These are phyloP conservation scores for Leptosomus discolor DNA, from an alignment of 2,113 vertebrate genomes.

Conservation along the genomic window DNA sequence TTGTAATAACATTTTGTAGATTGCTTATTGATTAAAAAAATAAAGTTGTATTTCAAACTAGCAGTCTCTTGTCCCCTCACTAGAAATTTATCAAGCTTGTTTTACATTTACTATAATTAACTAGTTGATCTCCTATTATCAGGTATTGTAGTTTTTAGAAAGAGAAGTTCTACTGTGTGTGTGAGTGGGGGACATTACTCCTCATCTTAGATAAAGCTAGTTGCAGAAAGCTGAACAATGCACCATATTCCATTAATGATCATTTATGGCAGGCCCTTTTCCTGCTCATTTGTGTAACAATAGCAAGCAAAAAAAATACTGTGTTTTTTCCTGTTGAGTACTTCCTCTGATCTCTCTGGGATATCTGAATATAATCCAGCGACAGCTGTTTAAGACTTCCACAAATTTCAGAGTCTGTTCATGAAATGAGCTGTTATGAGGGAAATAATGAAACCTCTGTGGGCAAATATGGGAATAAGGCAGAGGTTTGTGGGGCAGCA, in stretches of 20 bases:
- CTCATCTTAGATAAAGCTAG: background rate
- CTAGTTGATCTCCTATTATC: background rate
- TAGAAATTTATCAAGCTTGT: background rate
- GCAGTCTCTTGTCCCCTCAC: constrained; percentile 1
- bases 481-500: background rate
- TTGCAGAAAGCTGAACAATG: background rate
- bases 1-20: constrained; percentile 76
- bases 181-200: background rate
- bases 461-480: background rate
- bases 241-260: background rate
- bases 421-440: background rate
- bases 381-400: background rate
- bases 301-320: background rate
- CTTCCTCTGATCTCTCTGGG: background rate
- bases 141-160: background rate
- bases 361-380: background rate
- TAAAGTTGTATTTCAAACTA: constrained; percentile 75
- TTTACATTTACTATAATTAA: background rate
- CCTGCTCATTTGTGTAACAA: background rate
- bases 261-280: background rate
- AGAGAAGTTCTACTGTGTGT: background rate
- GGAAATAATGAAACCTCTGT: background rate
- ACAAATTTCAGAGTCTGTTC: background rate
- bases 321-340: background rate
- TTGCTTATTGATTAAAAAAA: constrained; percentile 75